Base-by-base conservation (phyloP, 2,888 invertebrate species). In the Lasioglossum zephyrum region DNA sequence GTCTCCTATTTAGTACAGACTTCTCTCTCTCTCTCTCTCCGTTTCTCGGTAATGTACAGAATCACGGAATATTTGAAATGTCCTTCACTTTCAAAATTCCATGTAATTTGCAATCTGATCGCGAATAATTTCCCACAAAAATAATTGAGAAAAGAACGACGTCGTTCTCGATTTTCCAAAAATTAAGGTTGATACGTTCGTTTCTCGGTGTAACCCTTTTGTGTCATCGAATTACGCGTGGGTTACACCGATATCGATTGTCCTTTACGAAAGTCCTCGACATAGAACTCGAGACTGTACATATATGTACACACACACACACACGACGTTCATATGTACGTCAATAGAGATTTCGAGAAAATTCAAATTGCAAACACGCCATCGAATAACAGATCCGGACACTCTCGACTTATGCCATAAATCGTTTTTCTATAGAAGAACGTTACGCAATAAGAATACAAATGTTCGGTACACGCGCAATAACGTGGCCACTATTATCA, bases 231-330 rank as follows among this genome's bases (percentile, higher is more conserved):
- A 79, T 85, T 60, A 60, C 73, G 70, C 47, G 22, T 36, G 60
- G 49, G 73, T 85, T 79, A 75, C 86, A 77, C 39, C 60, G 72
- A 72, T 85, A 86, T 85, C 73, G 86, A 86, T 86, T 82, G 49
- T 77, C 85, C 77, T 77, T 44, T 81, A 80, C 69, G 60, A 76
- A 84, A 81, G 77, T 85, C 63, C 72, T 73, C 47, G 57, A 70
- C 39, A 60, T 84, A 81, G 66, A 31, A 77, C 63, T 39, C 47
- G 6, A 76, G 72, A 73, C 76, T 49, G 31, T 49, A 60, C 16
- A 63, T 2, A 13, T 16, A 26, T 60, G 1, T 16, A 5, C 31
- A 31, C 6, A 2, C 4, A 26, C 4, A 26, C 16, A 31, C 16
- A 31, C 63, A 2, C 16, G 1, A 31, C 31, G 31, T 31, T 1